A percentile compares a stretch with the other conserved stretches of the same genome.
Conservation (phyloP, 2,113 vertebrate genomes). For the Cavia aperea region DNA sequence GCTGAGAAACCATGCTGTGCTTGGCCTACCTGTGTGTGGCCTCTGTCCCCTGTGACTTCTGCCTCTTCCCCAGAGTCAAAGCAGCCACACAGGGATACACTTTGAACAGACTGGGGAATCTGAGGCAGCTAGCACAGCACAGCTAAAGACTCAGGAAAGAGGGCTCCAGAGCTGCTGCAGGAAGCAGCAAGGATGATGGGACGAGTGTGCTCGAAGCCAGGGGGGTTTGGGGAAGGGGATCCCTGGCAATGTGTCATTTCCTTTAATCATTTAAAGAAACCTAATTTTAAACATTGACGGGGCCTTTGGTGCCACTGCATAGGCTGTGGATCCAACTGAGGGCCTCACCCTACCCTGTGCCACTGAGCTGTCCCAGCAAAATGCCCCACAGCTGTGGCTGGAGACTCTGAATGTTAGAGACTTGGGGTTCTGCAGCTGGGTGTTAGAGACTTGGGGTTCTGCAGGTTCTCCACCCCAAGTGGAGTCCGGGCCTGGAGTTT, state of each 20-base stretch:
- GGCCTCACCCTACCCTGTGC: neutral
- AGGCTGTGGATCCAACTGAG: neutral
- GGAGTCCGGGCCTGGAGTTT: neutral
- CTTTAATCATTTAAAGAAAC: neutral
- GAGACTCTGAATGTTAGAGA: neutral
- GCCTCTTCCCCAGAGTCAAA: neutral
- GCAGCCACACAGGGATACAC: neutral
- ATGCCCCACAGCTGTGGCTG: neutral
- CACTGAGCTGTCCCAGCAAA: neutral
- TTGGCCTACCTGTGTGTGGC: fast-evolving
- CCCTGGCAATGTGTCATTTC: neutral
- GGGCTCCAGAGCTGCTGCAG: neutral
- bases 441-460: neutral
- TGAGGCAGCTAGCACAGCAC: neutral
- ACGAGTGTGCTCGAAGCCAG: neutral
- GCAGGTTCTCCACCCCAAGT: neutral
- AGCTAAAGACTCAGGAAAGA: neutral
- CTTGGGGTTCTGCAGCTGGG: neutral
- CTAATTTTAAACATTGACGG: neutral
- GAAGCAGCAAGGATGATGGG: neutral
- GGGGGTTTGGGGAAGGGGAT: neutral
- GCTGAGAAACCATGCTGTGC: fast-evolving
- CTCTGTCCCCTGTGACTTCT: neutral
- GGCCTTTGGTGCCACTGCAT: neutral
- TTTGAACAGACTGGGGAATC: neutral